Base-by-base conservation (phyloP, 2,888 invertebrate genomes). In the Diachrysia chrysitis region DNA sequence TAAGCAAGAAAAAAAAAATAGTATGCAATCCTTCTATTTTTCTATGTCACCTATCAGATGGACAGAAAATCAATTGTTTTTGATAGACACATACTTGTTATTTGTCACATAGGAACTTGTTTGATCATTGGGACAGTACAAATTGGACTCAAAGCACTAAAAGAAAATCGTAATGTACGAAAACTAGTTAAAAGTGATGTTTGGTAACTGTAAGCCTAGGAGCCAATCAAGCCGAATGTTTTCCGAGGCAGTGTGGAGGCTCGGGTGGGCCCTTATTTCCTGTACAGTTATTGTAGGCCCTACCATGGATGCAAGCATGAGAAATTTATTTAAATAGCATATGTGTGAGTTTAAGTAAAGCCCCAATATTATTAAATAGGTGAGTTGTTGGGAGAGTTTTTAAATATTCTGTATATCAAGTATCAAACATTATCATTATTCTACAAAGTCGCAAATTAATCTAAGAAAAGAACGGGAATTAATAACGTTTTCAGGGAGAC, bases 181-280 rank as follows among this genome's bases (percentile, higher is more conserved):
- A 32, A 51, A 61, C 54, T 72, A 46, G 57, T 53, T 57, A 61
- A 69, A 71, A 67, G 58, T 71, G 73, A 79, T 81, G 67, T 65
- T 73, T 71, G 81, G 72, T 80, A 80, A 67, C 81, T 78, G 78
- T 84, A 82, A 87, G 87, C 87, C 86, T 81, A 81, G 83, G 83
- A 93, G 93, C 92, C 94, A 94, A 94, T 94, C 94, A 93, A 86
- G 85, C 84, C 82, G 88, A 93, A 94, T 93, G 93, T 93, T 91
- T 91, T 90, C 87, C 86, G 88, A 84, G 90, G 90, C 89, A 85
- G 88, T 92, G 91, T 91, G 89, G 88, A 73, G 89, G 90, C 93
- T 89, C 89, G 74, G 84, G 89, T 89, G 92, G 84, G 86, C 89
- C 90, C 91, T 93, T 93, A 93, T 93, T 92, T 93, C 92, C 92